phyloP scores from a whole-genome alignment of 2,888 invertebrate species.

The Odontocolon sp. region DNA sequence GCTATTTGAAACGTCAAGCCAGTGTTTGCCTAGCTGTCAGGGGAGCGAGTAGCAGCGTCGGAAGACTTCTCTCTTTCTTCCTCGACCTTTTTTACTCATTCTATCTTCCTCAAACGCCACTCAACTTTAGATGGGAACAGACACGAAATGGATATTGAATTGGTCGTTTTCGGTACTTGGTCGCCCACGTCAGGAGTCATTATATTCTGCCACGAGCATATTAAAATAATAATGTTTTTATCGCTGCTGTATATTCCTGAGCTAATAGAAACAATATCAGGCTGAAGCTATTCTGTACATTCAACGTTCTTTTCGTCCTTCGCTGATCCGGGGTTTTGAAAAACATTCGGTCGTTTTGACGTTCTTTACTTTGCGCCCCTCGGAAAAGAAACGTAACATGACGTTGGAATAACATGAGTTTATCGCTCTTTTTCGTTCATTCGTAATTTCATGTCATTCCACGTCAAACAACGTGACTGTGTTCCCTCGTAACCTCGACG shows the following conservation, averaged over 20 bases:
- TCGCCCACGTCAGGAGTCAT: constrained; percentile 62
- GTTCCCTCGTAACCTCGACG: too few species aligned
- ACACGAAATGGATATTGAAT: constrained; percentile 74
- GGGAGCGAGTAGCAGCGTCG: constrained; percentile 60
- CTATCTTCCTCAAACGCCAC: constrained; percentile 31
- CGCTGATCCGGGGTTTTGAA: constrained; percentile 25
- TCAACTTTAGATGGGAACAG: constrained; percentile 35
- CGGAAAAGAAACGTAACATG: neutral
- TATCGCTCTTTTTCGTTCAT: neutral
- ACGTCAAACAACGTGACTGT: too few species aligned
- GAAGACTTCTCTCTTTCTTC: constrained; percentile 40
- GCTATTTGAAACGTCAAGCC: constrained; percentile 77
- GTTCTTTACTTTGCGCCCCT: neutral
- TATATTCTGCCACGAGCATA: constrained; percentile 60
- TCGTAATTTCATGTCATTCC: neutral
- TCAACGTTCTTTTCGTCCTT: neutral
- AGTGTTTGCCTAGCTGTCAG: constrained; percentile 79
- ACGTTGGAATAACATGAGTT: neutral
- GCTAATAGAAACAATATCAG: constrained; percentile 46
- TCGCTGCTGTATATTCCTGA: constrained; percentile 48
- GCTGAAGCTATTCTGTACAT: neutral
- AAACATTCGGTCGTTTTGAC: constrained; percentile 19
- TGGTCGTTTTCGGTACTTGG: constrained; percentile 69
- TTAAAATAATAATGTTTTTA: constrained; percentile 71
- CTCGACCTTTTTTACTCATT: constrained; percentile 38